Conservation (phyloP, 1,140 invertebrate species). For the Phymastichus coffea region DNA sequence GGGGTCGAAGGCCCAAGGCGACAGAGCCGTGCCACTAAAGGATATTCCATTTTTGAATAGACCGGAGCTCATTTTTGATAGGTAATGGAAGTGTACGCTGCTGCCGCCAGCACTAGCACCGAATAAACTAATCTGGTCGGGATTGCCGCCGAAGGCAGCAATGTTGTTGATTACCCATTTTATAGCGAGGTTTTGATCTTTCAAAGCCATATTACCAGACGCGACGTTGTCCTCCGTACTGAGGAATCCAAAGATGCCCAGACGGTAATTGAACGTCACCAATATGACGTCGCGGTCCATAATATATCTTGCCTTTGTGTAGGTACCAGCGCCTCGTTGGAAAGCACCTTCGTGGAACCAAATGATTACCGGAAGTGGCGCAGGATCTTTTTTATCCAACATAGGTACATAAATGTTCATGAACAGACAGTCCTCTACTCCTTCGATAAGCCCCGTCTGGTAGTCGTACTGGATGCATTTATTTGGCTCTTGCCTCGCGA, state of each 20-base stretch:
- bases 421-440: slow-evolving; percentile 1
- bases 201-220: slow-evolving; percentile 4
- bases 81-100: slow-evolving; percentile 8
- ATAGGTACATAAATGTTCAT: neutral
- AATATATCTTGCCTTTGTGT: neutral
- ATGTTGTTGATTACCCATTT: neutral
- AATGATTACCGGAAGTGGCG: neutral
- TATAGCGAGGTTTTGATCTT: neutral
- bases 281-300: neutral
- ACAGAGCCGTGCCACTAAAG: slow-evolving; percentile 70
- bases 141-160: neutral
- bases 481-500: neutral
- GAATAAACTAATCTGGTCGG: neutral
- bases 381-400: neutral
- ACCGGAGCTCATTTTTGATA: neutral
- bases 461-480: too few species aligned
- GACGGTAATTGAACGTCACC: neutral
- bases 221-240: slow-evolving; percentile 2
- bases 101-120: slow-evolving; percentile 1
- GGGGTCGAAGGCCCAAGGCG: slow-evolving; percentile 66
- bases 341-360: slow-evolving; percentile 3
- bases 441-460: too few species aligned
- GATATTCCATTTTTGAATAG: slow-evolving; percentile 59
- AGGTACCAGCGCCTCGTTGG: neutral
- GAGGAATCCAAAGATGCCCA: neutral